Conservation (phyloP, 1,140 invertebrate species). For the Brachystomella parvula region DNA sequence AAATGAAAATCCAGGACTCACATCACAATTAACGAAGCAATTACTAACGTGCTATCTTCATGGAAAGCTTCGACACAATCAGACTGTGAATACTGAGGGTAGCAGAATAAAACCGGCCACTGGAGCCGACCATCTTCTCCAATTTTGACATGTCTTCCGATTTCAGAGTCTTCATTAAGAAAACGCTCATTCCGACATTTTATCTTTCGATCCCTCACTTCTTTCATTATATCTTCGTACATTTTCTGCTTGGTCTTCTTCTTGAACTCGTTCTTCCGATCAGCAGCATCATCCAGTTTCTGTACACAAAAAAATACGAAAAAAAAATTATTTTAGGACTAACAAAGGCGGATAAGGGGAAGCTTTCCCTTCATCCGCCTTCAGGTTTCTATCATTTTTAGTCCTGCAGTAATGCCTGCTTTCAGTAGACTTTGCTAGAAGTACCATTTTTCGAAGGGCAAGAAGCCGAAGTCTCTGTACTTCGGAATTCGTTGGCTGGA, state of each 20-base stretch:
- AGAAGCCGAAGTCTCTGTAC: slow-evolving; percentile 15
- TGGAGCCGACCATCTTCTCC: slow-evolving; percentile 12
- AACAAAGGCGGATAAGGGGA: too few species aligned
- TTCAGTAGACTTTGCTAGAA: too few species aligned
- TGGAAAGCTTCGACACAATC: slow-evolving; percentile 46
- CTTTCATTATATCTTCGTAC: slow-evolving; percentile 9
- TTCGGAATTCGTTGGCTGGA: slow-evolving; percentile 19
- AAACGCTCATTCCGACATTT: slow-evolving; percentile 16
- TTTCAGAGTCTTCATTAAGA: slow-evolving; percentile 13
- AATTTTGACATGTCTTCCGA: slow-evolving; percentile 18
- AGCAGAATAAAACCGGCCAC: slow-evolving; percentile 33
- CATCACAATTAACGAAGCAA: background rate
- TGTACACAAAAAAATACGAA: slow-evolving; percentile 11
- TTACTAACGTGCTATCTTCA: slow-evolving; percentile 58
- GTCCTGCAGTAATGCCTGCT: too few species aligned
- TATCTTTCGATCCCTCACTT: slow-evolving; percentile 20
- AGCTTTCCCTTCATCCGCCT: too few species aligned
- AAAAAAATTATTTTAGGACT: too few species aligned
- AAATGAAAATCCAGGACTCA: background rate
- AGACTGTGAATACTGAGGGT: slow-evolving; percentile 30
- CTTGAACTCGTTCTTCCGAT: slow-evolving; percentile 6
- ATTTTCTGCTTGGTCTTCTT: slow-evolving; percentile 7
- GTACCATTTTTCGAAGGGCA: slow-evolving; percentile 20
- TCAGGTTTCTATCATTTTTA: too few species aligned
- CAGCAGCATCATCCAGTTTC: slow-evolving; percentile 8